phyloP scores from a whole-genome alignment of 2,113 vertebrate genomes.

The Formicarius rufipectus region DNA sequence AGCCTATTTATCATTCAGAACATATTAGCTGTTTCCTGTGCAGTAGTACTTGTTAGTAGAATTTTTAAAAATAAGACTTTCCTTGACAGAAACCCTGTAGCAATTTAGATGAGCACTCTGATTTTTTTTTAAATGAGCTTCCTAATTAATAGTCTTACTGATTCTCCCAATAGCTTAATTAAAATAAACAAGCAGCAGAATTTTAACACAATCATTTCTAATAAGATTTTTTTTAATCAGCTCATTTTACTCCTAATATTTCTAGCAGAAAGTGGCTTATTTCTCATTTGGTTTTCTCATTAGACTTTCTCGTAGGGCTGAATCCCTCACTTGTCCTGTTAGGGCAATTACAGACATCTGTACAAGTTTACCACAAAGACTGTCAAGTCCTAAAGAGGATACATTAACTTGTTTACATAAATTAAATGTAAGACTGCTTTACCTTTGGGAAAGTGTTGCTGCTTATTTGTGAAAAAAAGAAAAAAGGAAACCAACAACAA shows the following conservation, averaged over 20 bases:
- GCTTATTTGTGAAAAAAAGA: not conserved
- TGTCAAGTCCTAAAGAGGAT: not conserved
- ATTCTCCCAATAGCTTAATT: conserved; percentile 33
- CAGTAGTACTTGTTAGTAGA: not conserved
- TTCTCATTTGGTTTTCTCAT: not conserved
- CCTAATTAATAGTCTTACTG: conserved; percentile 10
- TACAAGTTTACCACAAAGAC: not conserved
- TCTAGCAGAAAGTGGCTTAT: not conserved
- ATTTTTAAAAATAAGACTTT: not conserved
- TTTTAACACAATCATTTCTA: conserved; percentile 17
- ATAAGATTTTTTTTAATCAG: not conserved
- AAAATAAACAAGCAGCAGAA: conserved; percentile 29
- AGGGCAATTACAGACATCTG: conserved; percentile 26
- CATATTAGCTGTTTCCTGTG: not conserved
- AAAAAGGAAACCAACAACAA: not conserved
- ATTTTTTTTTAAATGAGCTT: too few species aligned
- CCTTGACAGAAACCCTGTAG: not conserved
- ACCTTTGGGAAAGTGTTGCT: not conserved
- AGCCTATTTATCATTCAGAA: conserved; percentile 25
- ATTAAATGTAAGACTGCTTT: not conserved
- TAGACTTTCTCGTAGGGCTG: not conserved
- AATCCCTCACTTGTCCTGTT: not conserved
- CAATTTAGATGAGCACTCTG: not conserved
- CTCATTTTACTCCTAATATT: conserved; percentile 18
- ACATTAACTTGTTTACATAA: conserved; percentile 1